Base-by-base conservation (phyloP, 1,140 invertebrate genomes). In the Lerema accius region DNA sequence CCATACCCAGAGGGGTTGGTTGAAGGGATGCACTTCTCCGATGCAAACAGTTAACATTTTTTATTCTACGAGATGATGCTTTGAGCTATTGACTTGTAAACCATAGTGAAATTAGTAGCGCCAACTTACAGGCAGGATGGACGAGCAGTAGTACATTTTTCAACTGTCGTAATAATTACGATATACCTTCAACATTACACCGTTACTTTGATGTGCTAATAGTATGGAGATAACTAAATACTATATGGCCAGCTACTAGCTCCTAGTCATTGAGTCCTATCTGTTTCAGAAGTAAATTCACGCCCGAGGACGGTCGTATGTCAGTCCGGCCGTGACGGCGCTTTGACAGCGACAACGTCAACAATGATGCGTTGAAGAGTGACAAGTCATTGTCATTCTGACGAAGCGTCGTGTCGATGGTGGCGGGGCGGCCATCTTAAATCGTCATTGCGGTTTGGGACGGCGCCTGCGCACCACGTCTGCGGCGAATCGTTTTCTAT, bases 281-380 rank as follows among this genome's bases (percentile, higher is more conserved):
- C 13, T 13, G 13, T 40, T 40, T 0, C 37, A 40, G 37, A 40
- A 40, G 13, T 9, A 5, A 9, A 13, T 40, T 40, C 7, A 13
- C 37, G 37, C 37, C 37, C 37, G 37, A 40, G 37, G 37, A 40
- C 37, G 37, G 37, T 40, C 37, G n/a, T 13, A 40, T 40, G 37
- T 40, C 37, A 40, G 37, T 40, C 37, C 13, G 37, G 37, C 37
- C 37, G 28, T 23, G 19, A 23, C 19, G 19, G 19, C 19, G 35
- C 35, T 37, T 37, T 37, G 10, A 11, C 35, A 37, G 11, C 0
- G 1, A 0, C 1, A 37, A n/a, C 35, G 35, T 37, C 35, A 37
- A n/a, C n/a, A n/a, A n/a, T n/a, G n/a, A n/a, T n/a, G n/a, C n/a
- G n/a, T n/a, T n/a, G n/a, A n/a, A 37, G 35, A 37, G 35, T 37